Evolutionary conservation across 1,140 invertebrate species (phyloP), one percentile per base, ranked within the genome.

Genomic region (Pseudomyrmex pallidus): DNA sequence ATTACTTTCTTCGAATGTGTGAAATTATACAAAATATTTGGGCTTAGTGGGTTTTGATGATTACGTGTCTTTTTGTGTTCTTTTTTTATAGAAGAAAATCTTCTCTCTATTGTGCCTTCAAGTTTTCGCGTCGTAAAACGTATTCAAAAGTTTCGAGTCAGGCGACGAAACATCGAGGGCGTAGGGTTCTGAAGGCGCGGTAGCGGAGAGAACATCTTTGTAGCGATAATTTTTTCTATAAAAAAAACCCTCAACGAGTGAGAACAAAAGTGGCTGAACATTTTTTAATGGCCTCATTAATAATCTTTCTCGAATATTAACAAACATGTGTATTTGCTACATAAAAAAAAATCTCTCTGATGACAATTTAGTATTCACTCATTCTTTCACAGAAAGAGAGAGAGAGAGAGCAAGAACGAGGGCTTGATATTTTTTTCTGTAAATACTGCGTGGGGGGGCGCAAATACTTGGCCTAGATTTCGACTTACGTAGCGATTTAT

Each of bases 51-150:
- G 35, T 22, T 78, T 56, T 25, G 56, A 22, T 44, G 10, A 64
- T 76, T 54, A 15, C 20, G 12, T 48, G n/a, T 50, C 68, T 9
- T n/a, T 57, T n/a, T 57, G 66, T 22, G 5, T 15, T 57, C 15
- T 25, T 61, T 10, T 61, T 61, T 10, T 10, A 35, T 17, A 68
- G 54, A 1, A 0, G 12, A 78, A 15, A 25, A 67, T 82, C 64
- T 61, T 57, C 73, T 85, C 17, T 87, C 66, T 87, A 74, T 86
- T 80, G 87, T 91, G 90, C 90, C 89, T 91, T 91, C 85, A 62
- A 78, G 84, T 85, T 85, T 48, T 82, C n/a, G 25, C 46, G n/a
- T 74, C 64, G 17, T 62, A 12, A 54, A 78, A 78, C 48, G 46
- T 66, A 57, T 67, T 57, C 54, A 85, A 73, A 35, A 35, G 35